phyloP scores from a whole-genome alignment of 2,888 invertebrate genomes.

The Entomobrya proxima region DNA sequence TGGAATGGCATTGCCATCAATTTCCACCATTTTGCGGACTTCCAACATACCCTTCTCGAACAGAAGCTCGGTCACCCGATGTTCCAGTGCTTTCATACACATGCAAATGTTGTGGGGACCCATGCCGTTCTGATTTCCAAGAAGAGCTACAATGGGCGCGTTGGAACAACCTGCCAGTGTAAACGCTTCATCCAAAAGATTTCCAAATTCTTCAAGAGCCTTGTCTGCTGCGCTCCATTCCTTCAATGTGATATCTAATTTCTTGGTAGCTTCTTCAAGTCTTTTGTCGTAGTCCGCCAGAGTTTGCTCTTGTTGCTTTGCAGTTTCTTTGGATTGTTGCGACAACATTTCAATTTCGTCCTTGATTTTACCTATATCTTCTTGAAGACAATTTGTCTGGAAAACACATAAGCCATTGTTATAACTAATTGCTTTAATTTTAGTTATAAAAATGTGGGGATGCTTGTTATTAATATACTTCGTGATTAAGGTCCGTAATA shows the following conservation, averaged over 20 bases:
- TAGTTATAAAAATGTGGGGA: no score
- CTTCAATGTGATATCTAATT: slow-evolving; percentile 45
- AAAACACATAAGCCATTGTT: no score
- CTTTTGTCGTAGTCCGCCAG: slow-evolving; percentile 44
- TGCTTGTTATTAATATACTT: no score
- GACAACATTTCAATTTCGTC: slow-evolving; percentile 68
- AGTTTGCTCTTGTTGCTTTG: slow-evolving; percentile 29
- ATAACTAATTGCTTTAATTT: no score
- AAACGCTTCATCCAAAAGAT: slow-evolving; percentile 61
- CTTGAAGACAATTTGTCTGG: slow-evolving; percentile 59
- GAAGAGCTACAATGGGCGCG: slow-evolving; percentile 59
- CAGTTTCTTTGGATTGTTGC: slow-evolving; percentile 19
- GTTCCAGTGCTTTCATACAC: slow-evolving; percentile 71
- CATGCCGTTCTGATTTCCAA: slow-evolving; percentile 71
- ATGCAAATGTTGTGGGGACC: slow-evolving; percentile 69
- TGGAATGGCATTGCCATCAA: slow-evolving; percentile 61
- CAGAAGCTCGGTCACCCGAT: slow-evolving; percentile 68
- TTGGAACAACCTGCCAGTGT: slow-evolving; percentile 59
- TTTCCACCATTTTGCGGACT: slow-evolving; percentile 63
- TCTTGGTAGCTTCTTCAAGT: slow-evolving; percentile 48
- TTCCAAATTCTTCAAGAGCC: slow-evolving; percentile 59
- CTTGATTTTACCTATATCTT: slow-evolving; percentile 62
- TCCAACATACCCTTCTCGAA: slow-evolving; percentile 67
- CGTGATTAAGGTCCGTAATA: slow-evolving; percentile 68
- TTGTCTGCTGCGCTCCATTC: slow-evolving; percentile 54